A percentile compares a stretch with the other conserved stretches of the same genome.
These are phyloP conservation scores for Loxodonta africana DNA, from an alignment of 2,113 vertebrate genomes.

Conservation along the genomic window DNA sequence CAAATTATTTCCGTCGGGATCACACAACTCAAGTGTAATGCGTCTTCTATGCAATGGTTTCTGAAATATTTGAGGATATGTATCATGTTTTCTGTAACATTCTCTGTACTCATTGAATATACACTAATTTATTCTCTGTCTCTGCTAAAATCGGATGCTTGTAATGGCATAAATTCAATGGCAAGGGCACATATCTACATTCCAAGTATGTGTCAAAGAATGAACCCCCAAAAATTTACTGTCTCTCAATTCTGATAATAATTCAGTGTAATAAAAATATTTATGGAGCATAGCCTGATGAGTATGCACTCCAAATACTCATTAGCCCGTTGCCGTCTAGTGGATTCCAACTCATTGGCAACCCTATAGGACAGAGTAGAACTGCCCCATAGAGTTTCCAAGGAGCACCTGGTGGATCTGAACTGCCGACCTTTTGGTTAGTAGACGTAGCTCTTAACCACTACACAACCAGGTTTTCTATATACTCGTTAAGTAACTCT, in stretches of 20 bases:
- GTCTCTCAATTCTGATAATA: conserved; percentile 35
- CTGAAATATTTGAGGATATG: neutral
- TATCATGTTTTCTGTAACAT: neutral
- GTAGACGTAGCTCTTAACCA: no score
- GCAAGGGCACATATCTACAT: neutral
- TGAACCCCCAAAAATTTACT: neutral
- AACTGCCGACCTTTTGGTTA: no score
- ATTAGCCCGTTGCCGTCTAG: neutral
- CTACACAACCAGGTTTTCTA: no score
- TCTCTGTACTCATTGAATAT: neutral
- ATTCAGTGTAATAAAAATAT: neutral
- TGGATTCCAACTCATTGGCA: no score
- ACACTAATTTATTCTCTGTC: neutral
- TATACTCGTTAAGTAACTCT: neutral
- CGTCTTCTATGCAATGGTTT: neutral
- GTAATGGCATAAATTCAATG: neutral
- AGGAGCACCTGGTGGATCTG: no score
- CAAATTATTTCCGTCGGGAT: neutral
- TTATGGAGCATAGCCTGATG: conserved; percentile 9
- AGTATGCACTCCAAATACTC: neutral
- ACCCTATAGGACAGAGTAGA: no score
- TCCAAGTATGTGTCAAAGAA: neutral
- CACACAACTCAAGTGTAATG: neutral
- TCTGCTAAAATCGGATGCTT: neutral
- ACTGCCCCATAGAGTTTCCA: no score